Base-by-base conservation (phyloP, 1,140 invertebrate genomes). In the Aphis craccivora region DNA sequence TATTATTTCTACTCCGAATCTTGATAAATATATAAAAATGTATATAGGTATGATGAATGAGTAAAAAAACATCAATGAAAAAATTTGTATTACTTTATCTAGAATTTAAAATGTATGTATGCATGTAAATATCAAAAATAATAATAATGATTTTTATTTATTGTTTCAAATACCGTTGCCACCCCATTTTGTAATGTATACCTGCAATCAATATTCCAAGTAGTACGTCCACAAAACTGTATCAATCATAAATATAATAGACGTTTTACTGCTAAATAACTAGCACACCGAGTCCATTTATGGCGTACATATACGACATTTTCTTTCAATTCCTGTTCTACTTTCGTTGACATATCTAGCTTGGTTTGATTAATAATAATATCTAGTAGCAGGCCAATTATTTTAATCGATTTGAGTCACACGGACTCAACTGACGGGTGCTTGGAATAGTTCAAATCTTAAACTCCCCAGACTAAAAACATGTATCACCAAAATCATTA, bases 171-270 rank as follows among this genome's bases (percentile, higher is more conserved):
- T n/a, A 18, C n/a, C 1, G 1, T n/a, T 35, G n/a, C 14, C n/a
- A 76, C 5, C 60, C 60, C n/a, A 18, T 14, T 14, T 35, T 35
- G n/a, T 11, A 4, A 67, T 60, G 4, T 5, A 35, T 18, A 35
- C 14, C 60, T 40, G 37, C 37, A 76, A 76, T n/a, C 30, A 18
- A 76, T 76, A 76, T 76, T 20, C 5, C 60, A 76, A 76, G 30
- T 76, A 76, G 60, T 4, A 76, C 30, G 14, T 76, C 8, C 30
- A 76, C 30, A 76, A 67, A 76, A 76, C 18, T 35, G 30, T 35
- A 76, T 76, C n/a, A 76, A n/a, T 76, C 60, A 76, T 76, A 76
- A 76, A 76, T n/a, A 67, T 67, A 67, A 67, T 76, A 76, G n/a
- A 35, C 30, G 60, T n/a, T 76, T 76, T 76, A 14, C 60, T 76